A percentile compares a stretch with the other conserved stretches of the same genome.
phyloP scores from a whole-genome alignment of 2,113 vertebrate genomes.

The Channa maculata region DNA sequence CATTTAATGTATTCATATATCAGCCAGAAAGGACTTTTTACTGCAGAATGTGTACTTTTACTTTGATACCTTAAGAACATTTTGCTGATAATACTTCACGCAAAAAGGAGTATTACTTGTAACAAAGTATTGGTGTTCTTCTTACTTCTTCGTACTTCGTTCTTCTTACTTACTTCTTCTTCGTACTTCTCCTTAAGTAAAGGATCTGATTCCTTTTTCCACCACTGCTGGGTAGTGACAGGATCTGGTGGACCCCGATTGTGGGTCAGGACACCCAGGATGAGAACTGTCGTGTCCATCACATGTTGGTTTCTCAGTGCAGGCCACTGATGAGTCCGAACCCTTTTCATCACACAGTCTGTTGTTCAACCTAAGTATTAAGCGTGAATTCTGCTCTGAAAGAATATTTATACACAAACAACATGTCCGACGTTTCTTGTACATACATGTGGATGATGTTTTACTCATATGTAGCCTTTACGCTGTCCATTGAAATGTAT shows the following conservation, averaged over 20 bases:
- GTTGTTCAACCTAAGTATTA: conserved; percentile 35
- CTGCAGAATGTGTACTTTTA: not conserved
- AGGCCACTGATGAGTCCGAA: conserved; percentile 73
- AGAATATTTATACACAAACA: conserved; percentile 65
- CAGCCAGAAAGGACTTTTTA: not conserved
- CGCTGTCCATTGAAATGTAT: conserved; percentile 68
- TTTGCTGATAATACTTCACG: not conserved
- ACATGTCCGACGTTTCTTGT: conserved; percentile 44
- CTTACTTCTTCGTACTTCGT: no score
- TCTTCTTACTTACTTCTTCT: no score
- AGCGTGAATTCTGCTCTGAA: conserved; percentile 37
- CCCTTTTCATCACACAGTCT: conserved; percentile 9
- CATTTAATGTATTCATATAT: no score
- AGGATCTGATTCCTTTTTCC: not conserved
- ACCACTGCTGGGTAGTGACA: not conserved
- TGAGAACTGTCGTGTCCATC: conserved; percentile 28
- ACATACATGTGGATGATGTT: conserved; percentile 53
- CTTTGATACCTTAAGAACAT: not conserved
- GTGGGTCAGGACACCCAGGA: conserved; percentile 2
- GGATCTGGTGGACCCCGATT: not conserved
- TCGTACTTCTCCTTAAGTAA: not conserved
- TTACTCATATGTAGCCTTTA: conserved; percentile 56
- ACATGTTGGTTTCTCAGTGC: conserved; percentile 70
- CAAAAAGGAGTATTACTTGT: not conserved
- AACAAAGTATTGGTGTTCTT: not conserved